Percentiles rank a stretch among this genome's conserved stretches.
These are phyloP conservation scores for Eulemur albifrons DNA, from an alignment of 2,797 vertebrate genomes.

Conservation along the genomic window DNA sequence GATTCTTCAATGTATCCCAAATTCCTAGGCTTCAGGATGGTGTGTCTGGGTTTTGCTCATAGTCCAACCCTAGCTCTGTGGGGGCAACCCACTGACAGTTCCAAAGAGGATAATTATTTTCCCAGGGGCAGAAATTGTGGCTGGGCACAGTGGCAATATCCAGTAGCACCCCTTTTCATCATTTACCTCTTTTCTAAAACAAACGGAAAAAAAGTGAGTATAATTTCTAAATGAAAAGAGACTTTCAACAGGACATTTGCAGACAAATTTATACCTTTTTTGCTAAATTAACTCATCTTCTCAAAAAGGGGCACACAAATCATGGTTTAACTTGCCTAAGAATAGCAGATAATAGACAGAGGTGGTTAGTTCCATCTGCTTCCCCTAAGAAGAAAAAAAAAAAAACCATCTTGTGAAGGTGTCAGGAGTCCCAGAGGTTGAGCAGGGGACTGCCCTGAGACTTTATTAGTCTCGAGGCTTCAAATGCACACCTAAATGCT, in stretches of 20 bases:
- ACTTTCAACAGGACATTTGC: background rate
- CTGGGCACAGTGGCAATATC: background rate
- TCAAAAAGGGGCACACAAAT: background rate
- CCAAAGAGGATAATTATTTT: background rate
- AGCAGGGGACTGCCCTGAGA: background rate
- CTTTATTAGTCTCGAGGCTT: background rate
- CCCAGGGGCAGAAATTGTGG: background rate
- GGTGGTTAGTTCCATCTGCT: background rate
- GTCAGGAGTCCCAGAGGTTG: background rate
- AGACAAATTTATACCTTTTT: background rate
- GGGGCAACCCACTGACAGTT: background rate
- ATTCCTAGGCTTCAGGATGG: conserved; percentile 5
- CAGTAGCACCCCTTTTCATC: background rate
- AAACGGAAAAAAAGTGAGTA: conserved; percentile 10
- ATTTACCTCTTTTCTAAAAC: background rate
- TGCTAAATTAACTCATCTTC: background rate
- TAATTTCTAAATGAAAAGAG: background rate
- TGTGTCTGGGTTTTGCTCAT: background rate
- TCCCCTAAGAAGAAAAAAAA: background rate
- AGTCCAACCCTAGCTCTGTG: background rate
- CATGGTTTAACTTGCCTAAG: background rate
- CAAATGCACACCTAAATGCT: background rate
- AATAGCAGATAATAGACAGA: background rate
- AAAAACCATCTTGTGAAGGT: background rate
- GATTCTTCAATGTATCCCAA: conserved; percentile 17